Conservation (phyloP, 2,888 invertebrate species). For the Neocrepidodera transversa region DNA sequence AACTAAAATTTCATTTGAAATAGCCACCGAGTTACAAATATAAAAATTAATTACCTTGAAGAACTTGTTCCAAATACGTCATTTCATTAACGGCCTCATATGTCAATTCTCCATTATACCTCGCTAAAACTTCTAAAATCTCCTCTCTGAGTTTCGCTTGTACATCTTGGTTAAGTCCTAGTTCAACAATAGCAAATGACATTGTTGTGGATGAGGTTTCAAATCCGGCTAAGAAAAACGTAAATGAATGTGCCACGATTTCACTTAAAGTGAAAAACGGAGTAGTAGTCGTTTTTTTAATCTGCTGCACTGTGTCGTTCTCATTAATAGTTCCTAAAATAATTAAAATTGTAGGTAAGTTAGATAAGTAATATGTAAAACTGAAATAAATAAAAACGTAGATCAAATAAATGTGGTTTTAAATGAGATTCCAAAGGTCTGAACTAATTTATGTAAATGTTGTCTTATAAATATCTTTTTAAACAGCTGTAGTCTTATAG, state of each 20-base stretch:
- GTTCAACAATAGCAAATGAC: constrained; percentile 49
- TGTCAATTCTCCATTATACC: constrained; percentile 53
- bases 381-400: no score
- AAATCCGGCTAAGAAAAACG: constrained; percentile 35
- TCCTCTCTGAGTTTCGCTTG: constrained; percentile 59
- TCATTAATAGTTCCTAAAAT: constrained; percentile 14
- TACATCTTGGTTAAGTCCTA: constrained; percentile 56
- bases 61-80: constrained; percentile 60
- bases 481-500: no score
- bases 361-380: no score
- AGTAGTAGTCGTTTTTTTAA: background rate
- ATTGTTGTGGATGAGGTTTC: constrained; percentile 36
- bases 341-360: no score
- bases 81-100: constrained; percentile 60
- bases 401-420: no score
- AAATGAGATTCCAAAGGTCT: no score
- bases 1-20: no score
- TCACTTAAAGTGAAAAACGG: constrained; percentile 50
- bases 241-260: constrained; percentile 38
- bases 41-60: constrained; percentile 51
- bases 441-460: no score
- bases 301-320: background rate
- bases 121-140: constrained; percentile 50
- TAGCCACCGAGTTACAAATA: no score
- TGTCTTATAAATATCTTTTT: no score